Evolutionary conservation across 64 coral and sea anemone genomes (phyloP).

Genomic region (Pachyseris speciosa): DNA sequence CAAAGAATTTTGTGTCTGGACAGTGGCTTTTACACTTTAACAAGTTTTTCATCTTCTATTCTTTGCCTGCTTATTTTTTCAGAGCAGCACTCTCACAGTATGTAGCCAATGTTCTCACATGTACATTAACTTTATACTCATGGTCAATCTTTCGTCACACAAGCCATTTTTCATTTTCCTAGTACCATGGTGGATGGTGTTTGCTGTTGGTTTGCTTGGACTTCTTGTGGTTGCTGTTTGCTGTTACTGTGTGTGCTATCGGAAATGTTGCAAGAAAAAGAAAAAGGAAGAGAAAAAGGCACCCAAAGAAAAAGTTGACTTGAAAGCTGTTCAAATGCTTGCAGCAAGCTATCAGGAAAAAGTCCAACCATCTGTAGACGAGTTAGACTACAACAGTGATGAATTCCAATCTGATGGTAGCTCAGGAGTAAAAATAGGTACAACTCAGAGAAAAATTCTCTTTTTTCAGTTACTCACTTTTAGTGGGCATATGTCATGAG

Average conservation of each 20-base stretch:
- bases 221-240: slow-evolving; percentile 56
- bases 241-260: slow-evolving; percentile 80
- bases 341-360: slow-evolving; percentile 97
- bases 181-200: slow-evolving; percentile 89
- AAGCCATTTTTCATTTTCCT: neutral
- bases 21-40: too few species aligned
- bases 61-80: too few species aligned
- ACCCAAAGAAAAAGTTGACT: slow-evolving; percentile 85
- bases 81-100: too few species aligned
- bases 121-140: too few species aligned
- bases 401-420: slow-evolving; percentile 84
- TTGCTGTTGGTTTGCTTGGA: slow-evolving; percentile 42
- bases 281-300: slow-evolving; percentile 88
- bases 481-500: too few species aligned
- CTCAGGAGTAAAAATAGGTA: slow-evolving; percentile 92
- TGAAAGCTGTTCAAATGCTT: slow-evolving; percentile 84
- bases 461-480: too few species aligned
- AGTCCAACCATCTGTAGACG: slow-evolving; percentile 96
- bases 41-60: too few species aligned
- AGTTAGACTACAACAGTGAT: slow-evolving; percentile 98
- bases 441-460: neutral
- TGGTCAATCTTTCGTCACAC: neutral
- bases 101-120: too few species aligned
- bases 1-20: too few species aligned
- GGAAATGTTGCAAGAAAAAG: slow-evolving; percentile 80